These are phyloP conservation scores for Apis cerana DNA, from an alignment of 1,140 invertebrate genomes.

Conservation along the genomic window DNA sequence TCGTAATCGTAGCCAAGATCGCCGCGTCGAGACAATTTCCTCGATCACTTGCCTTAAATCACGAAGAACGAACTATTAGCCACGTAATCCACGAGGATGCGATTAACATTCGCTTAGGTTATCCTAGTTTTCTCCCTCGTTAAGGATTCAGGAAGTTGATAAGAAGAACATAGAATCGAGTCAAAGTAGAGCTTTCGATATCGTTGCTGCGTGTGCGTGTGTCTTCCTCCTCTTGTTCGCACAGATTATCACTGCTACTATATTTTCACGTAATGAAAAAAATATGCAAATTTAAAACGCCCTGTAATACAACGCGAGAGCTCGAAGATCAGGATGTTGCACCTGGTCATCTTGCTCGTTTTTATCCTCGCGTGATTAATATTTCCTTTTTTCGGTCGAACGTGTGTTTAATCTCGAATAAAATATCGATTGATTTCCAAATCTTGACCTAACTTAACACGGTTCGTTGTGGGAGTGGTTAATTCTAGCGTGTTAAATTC, in stretches of 20 bases:
- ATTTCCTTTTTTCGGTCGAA: neutral
- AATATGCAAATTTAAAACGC: neutral
- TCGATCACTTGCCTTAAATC: neutral
- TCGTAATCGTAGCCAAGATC: neutral
- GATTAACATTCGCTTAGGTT: constrained; percentile 4
- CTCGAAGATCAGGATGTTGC: neutral
- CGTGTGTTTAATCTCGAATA: neutral
- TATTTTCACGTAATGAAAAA: neutral
- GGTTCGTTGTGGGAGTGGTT: no score
- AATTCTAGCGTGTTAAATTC: neutral
- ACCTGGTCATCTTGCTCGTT: neutral
- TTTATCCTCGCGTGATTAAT: neutral
- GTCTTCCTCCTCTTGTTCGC: neutral
- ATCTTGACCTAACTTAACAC: no score
- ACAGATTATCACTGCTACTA: neutral
- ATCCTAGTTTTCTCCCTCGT: neutral
- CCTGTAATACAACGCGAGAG: constrained; percentile 7
- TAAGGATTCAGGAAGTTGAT: neutral
- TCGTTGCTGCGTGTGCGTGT: neutral
- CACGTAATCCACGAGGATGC: neutral
- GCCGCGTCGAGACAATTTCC: neutral
- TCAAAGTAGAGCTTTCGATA: neutral
- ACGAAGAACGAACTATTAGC: no score
- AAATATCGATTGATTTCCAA: neutral
- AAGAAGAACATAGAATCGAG: neutral